These are phyloP conservation scores for Panthera tigris DNA, from an alignment of 2,113 vertebrate species.

Conservation along the genomic window DNA sequence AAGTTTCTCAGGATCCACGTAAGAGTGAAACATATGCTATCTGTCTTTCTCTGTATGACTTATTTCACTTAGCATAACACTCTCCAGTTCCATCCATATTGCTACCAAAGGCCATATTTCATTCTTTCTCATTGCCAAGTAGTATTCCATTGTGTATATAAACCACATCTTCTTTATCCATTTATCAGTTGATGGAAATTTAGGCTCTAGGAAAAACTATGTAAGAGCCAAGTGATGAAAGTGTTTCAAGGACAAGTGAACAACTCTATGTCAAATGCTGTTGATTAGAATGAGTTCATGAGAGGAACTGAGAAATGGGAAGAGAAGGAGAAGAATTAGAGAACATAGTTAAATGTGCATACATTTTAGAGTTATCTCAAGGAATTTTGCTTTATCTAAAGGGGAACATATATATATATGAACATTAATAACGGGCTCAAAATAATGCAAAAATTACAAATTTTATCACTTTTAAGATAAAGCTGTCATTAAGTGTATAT, in stretches of 20 bases:
- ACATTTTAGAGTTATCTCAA: not conserved
- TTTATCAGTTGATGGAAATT: no score
- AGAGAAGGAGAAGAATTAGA: not conserved
- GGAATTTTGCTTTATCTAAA: not conserved
- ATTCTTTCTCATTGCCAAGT: no score
- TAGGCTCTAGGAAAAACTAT: not conserved
- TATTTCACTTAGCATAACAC: no score
- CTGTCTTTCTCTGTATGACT: no score
- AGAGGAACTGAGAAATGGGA: not conserved
- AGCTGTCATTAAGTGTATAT: not conserved
- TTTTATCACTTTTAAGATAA: conserved; percentile 16
- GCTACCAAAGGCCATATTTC: no score
- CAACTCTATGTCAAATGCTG: not conserved
- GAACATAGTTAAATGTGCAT: not conserved
- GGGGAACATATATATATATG: not conserved
- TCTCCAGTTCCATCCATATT: no score
- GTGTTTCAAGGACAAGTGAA: not conserved
- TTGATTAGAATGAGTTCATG: not conserved
- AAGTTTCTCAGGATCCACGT: no score
- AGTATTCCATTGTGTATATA: no score
- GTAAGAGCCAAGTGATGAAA: not conserved
- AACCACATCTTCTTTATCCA: no score
- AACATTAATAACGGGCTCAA: not conserved
- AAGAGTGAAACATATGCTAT: no score
- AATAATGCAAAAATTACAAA: not conserved